Evolutionary conservation across 1,140 invertebrate species (phyloP).

Genomic region (Cydia amplana): DNA sequence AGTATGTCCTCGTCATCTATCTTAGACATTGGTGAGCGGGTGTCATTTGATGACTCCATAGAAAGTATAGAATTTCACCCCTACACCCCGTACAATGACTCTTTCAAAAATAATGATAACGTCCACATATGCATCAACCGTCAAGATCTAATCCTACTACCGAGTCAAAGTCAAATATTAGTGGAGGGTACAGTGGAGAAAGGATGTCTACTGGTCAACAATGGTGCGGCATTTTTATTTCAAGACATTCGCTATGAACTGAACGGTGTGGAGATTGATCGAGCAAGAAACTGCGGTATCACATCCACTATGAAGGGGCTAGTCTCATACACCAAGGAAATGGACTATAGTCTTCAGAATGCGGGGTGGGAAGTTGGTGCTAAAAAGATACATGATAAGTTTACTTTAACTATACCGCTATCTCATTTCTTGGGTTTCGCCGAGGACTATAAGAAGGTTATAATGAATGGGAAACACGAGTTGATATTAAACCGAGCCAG

Average conservation of each 20-base stretch:
- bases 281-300: neutral
- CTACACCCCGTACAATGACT: neutral
- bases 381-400: neutral
- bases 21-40: neutral
- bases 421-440: neutral
- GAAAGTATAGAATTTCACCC: neutral
- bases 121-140: neutral
- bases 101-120: neutral
- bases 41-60: neutral
- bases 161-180: neutral
- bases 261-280: slow-evolving; percentile 1
- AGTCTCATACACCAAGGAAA: neutral
- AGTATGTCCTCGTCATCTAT: neutral
- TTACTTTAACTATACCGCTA: neutral
- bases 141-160: neutral
- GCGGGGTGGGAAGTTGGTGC: neutral
- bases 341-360: neutral
- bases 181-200: slow-evolving; percentile 1
- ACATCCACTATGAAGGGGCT: neutral
- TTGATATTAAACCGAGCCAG: slow-evolving; percentile 62
- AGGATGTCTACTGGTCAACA: neutral
- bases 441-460: slow-evolving; percentile 56
- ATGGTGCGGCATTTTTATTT: neutral
- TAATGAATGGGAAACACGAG: slow-evolving; percentile 69
- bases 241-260: slow-evolving; percentile 11